Base-by-base conservation (phyloP, 1,140 invertebrate genomes). In the Drosophila persimilis region DNA sequence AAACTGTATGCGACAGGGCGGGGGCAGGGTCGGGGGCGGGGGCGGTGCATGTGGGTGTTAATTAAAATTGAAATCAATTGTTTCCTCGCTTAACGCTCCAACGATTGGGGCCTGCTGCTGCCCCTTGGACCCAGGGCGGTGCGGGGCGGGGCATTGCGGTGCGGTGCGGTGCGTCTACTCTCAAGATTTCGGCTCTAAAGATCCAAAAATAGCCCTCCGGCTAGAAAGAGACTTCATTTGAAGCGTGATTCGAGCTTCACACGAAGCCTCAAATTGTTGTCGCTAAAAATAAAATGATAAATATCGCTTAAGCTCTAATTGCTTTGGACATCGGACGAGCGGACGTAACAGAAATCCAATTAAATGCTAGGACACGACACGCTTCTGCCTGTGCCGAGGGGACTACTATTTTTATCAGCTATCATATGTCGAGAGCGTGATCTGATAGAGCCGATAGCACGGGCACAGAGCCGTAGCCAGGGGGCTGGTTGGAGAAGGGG, bases 31-130 rank as follows among this genome's bases (percentile, higher is more conserved):
- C 24, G 0, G 31, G 8, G 50, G 35, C 48, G 43, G 13, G 47
- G 53, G 54, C 65, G 13, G 35, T 2, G 2, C 13, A 48, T 63
- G 81, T 55, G 81, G 81, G 73, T 77, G 83, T 85, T 86, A 86
- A 85, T 85, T 86, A 81, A 85, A 80, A 83, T 72, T 84, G 35
- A 71, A 79, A 86, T 86, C 77, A 85, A 85, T 85, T 85, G 80
- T 62, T 63, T 51, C 57, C 39, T 22, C 41, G 20, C 39, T 45
- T 45, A n/a, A 50, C 45, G 26, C 52, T 54, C 46, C 59, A 65
- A 24, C 45, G 59, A 35, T 17, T 56, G 17, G 6, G 17, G 8
- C 0, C 24, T 26, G 24, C 58, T 51, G 20, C 47, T 44, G 24
- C 63, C 46, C 58, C 45, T 20, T 39, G 45, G 4, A 63, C 45